Conservation (phyloP, 2,797 vertebrate species). For the Pseudotriccus pelzelni region DNA sequence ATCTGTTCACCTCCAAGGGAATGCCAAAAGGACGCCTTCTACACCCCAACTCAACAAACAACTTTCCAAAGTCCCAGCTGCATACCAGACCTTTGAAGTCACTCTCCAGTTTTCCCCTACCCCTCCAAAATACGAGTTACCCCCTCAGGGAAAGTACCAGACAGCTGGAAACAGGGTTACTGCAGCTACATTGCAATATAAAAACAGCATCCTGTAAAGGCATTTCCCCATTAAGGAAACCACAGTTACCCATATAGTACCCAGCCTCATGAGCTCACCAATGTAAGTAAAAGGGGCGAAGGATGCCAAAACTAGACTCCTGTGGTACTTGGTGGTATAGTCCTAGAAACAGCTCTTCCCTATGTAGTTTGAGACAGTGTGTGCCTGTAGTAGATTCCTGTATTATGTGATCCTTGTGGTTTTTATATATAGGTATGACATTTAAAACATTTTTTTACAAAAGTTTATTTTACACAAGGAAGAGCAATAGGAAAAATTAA, state of each 20-base stretch:
- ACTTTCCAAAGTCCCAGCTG: accelerated
- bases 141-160: neutral
- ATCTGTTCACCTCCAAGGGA: neutral
- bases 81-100: accelerated
- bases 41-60: accelerated
- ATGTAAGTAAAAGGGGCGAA: accelerated
- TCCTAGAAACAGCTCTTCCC: accelerated
- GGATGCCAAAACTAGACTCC: accelerated
- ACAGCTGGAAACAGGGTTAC: accelerated
- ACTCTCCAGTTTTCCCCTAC: accelerated
- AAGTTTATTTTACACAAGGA: conserved; percentile 67
- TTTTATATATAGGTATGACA: accelerated
- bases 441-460: neutral
- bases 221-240: accelerated
- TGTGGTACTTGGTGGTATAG: accelerated
- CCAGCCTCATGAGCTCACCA: accelerated
- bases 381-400: neutral
- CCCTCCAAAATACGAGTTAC: accelerated
- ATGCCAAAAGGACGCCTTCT: neutral
- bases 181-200: accelerated
- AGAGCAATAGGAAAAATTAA: conserved; percentile 76
- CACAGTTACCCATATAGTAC: accelerated
- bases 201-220: neutral
- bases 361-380: accelerated
- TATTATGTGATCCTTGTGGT: accelerated